Percentiles rank a stretch among this genome's conserved stretches.
These are phyloP conservation scores for Centroberyx gerrardi DNA, from an alignment of 2,797 vertebrate species.

Conservation along the genomic window DNA sequence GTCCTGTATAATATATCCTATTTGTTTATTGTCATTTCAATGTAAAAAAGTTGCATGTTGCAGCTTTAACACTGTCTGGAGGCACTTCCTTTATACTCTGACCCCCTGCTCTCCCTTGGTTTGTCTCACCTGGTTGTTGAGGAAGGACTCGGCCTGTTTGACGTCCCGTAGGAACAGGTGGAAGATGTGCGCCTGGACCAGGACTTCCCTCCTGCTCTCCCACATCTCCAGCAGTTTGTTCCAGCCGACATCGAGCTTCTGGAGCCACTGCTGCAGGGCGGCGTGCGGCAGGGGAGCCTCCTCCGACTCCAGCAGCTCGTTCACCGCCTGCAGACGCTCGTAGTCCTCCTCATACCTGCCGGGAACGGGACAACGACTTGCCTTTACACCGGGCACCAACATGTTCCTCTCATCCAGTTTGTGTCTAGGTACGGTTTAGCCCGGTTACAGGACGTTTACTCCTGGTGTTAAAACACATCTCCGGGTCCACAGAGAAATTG, in stretches of 20 bases:
- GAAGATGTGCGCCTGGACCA: conserved; percentile 94
- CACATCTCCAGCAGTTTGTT: conserved; percentile 94
- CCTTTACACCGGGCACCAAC: no score
- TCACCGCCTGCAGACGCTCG: conserved; percentile 92
- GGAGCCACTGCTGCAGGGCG: conserved; percentile 94
- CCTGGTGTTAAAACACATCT: no score
- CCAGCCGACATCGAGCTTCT: conserved; percentile 95
- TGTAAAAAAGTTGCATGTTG: no score
- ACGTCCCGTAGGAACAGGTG: conserved; percentile 94
- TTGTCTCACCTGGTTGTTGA: conserved; percentile 91
- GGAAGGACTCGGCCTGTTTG: conserved; percentile 89
- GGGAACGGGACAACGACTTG: not conserved
- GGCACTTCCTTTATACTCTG: no score
- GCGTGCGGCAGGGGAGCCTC: conserved; percentile 90
- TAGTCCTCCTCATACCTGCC: conserved; percentile 92
- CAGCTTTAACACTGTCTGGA: no score
- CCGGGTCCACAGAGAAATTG: no score
- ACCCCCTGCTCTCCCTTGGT: not conserved
- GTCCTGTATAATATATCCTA: no score
- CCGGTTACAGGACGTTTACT: no score
- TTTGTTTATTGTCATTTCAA: no score
- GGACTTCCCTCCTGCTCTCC: conserved; percentile 90
- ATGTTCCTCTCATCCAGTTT: no score
- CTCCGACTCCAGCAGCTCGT: conserved; percentile 91
- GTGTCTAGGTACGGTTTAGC: no score